Conservation (phyloP, 2,888 invertebrate genomes). For the Mamestra brassicae region DNA sequence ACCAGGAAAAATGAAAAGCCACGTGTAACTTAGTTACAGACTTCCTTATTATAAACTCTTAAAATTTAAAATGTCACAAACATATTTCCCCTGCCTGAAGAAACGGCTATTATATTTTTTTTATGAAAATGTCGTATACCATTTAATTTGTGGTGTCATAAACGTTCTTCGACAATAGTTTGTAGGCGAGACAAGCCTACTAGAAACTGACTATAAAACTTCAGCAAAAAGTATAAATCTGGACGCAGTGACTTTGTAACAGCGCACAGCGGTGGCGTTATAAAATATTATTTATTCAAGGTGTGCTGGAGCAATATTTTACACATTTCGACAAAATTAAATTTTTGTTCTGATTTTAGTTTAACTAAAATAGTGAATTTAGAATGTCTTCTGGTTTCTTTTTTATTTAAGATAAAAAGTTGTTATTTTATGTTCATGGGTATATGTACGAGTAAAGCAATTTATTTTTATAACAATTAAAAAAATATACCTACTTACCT, state of each 20-base stretch:
- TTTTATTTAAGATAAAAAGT: no score
- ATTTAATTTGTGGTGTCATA: conserved; percentile 68
- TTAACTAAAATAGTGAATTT: neutral
- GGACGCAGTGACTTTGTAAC: conserved; percentile 72
- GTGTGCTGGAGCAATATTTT: conserved; percentile 26
- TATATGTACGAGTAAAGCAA: no score
- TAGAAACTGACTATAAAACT: conserved; percentile 77
- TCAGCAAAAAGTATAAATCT: conserved; percentile 63
- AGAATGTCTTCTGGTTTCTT: no score
- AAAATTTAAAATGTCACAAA: conserved; percentile 53
- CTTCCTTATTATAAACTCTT: conserved; percentile 54
- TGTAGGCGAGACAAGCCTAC: conserved; percentile 65
- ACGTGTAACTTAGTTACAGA: conserved; percentile 25
- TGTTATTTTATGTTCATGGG: no score
- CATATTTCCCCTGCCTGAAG: conserved; percentile 51
- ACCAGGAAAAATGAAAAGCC: neutral
- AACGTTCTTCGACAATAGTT: conserved; percentile 66
- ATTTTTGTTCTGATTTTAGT: neutral
- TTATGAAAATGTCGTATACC: conserved; percentile 36
- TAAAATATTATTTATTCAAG: conserved; percentile 37
- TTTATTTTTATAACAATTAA: no score
- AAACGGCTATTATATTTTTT: conserved; percentile 35
- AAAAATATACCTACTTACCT: no score
- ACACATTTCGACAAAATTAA: conserved; percentile 2
- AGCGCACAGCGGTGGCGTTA: conserved; percentile 40